Evolutionary conservation across 1,140 invertebrate genomes (phyloP).

Genomic region (Protaetia brevitarsis): DNA sequence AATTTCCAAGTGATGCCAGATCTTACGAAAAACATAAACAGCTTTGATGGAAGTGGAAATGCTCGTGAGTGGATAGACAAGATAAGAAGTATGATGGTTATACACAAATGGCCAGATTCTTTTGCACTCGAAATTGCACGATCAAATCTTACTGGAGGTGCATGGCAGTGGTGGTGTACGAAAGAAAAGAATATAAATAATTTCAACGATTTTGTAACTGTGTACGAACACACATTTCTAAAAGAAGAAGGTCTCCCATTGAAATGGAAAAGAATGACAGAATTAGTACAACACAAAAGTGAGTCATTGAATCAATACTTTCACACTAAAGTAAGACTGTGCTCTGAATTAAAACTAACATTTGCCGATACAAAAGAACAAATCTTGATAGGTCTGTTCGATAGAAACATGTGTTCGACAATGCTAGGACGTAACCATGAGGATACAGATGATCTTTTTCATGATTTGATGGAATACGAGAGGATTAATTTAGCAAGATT

Average conservation of each 20-base stretch:
- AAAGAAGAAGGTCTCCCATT: background rate
- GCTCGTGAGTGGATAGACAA: background rate
- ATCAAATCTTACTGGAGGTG: background rate
- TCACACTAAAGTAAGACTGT: background rate
- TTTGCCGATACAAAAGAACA: background rate
- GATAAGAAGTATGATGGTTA: background rate
- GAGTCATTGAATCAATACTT: background rate
- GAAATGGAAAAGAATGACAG: background rate
- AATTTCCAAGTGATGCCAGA: background rate
- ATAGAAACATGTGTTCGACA: slow-evolving; percentile 1
- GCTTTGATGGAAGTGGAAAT: background rate
- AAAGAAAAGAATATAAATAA: background rate
- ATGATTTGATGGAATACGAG: background rate
- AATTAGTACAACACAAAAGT: background rate
- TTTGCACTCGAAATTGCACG: background rate
- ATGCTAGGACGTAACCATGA: background rate
- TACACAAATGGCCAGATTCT: background rate
- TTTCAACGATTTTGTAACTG: background rate
- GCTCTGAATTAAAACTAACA: background rate
- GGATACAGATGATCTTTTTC: slow-evolving; percentile 4
- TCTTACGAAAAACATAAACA: background rate
- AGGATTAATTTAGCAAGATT: background rate
- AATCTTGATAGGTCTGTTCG: background rate
- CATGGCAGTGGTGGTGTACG: background rate
- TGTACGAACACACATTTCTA: background rate